These are phyloP conservation scores for Leptinotarsa peninsularis DNA, from an alignment of 2,888 invertebrate species.

Conservation along the genomic window DNA sequence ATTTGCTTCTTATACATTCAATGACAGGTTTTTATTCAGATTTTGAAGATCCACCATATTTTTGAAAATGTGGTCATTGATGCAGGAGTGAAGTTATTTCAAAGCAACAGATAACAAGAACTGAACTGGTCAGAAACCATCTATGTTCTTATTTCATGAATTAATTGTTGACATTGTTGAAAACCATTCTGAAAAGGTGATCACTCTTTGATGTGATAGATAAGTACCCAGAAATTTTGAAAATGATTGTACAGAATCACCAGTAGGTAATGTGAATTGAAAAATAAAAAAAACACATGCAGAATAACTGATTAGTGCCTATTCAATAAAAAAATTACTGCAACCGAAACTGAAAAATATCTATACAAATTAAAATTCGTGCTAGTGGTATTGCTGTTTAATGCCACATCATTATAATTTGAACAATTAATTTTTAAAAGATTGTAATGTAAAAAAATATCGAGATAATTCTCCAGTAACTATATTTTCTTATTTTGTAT, in stretches of 20 bases:
- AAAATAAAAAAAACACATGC: too few relatives aligned
- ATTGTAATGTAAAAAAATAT: too few relatives aligned
- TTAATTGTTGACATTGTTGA: constrained; percentile 27
- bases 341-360: too few relatives aligned
- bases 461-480: too few relatives aligned
- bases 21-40: constrained; percentile 8
- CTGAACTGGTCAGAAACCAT: constrained; percentile 30
- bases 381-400: too few relatives aligned
- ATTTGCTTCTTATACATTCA: constrained; percentile 4
- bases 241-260: not conserved
- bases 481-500: too few relatives aligned
- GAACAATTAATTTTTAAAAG: too few relatives aligned
- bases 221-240: not conserved
- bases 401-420: too few relatives aligned
- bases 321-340: too few relatives aligned
- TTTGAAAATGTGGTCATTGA: constrained; percentile 16
- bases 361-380: too few relatives aligned
- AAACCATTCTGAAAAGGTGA: constrained; percentile 12
- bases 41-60: constrained; percentile 14
- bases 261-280: not conserved
- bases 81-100: not conserved
- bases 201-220: not conserved
- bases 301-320: too few relatives aligned
- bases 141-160: constrained; percentile 32
- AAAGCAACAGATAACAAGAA: constrained; percentile 28